Evolutionary conservation across 2,113 vertebrate species (phyloP).

Genomic region (Vimba vimba): DNA sequence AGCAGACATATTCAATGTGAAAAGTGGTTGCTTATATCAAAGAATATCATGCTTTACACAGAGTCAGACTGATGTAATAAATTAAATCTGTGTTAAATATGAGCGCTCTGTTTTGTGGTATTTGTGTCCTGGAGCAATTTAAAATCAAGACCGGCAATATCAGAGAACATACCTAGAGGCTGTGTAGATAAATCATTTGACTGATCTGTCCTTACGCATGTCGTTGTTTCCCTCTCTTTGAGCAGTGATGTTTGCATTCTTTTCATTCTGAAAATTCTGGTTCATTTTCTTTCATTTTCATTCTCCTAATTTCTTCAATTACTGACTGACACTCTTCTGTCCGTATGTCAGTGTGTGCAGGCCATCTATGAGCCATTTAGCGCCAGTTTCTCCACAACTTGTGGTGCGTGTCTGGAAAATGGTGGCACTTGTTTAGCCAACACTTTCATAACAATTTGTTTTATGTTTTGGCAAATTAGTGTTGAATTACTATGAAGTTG

Average conservation of each 20-base stretch:
- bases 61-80: background rate
- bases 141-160: background rate
- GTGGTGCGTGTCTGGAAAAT: background rate
- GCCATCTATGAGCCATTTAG: background rate
- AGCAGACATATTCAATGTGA: background rate
- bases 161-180: background rate
- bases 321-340: background rate
- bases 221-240: background rate
- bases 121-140: background rate
- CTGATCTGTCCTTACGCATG: background rate
- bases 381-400: background rate
- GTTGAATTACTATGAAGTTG: background rate
- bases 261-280: background rate
- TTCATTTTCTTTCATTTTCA: background rate
- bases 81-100: background rate
- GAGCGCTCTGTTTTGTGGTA: background rate
- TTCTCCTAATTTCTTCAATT: background rate
- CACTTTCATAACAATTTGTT: background rate
- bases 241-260: background rate
- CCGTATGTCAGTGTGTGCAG: constrained; percentile 14
- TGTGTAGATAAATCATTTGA: background rate
- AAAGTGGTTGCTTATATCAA: background rate
- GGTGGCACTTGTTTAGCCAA: background rate
- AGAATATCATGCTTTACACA: background rate
- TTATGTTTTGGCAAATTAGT: background rate